These are phyloP conservation scores for Epizoanthus stellaris DNA, from an alignment of 92 coral and sea anemone genomes.

Conservation along the genomic window DNA sequence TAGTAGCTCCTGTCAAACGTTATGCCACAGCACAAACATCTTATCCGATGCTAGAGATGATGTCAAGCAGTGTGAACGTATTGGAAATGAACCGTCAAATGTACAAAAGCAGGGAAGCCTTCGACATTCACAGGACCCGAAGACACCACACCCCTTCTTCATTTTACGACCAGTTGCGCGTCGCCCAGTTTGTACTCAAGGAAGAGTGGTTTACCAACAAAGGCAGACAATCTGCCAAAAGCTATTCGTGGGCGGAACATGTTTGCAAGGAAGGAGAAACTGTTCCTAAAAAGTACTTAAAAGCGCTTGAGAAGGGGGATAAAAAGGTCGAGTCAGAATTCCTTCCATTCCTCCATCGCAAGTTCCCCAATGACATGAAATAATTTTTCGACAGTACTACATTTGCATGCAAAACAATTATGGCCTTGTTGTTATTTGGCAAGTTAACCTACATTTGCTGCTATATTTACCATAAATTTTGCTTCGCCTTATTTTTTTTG, in stretches of 20 bases:
- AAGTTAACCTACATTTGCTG: too few relatives aligned
- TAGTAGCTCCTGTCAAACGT: slow-evolving; percentile 57
- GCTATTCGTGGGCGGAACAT: slow-evolving; percentile 58
- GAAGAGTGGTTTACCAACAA: slow-evolving; percentile 49
- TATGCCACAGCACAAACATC: slow-evolving; percentile 53
- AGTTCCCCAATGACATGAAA: slow-evolving; percentile 63
- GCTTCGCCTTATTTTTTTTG: too few relatives aligned
- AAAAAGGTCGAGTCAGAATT: slow-evolving; percentile 49
- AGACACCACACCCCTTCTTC: slow-evolving; percentile 52
- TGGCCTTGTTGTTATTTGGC: too few relatives aligned
- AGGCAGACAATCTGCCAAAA: not conserved
- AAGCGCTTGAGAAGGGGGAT: slow-evolving; percentile 57
- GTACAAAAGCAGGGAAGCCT: slow-evolving; percentile 56
- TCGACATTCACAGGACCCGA: slow-evolving; percentile 54
- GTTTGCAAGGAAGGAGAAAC: slow-evolving; percentile 44
- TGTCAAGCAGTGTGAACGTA: slow-evolving; percentile 59
- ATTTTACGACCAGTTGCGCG: slow-evolving; percentile 50
- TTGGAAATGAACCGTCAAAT: slow-evolving; percentile 51
- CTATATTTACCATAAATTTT: too few relatives aligned
- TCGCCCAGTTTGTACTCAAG: slow-evolving; percentile 58
- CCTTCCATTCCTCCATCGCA: slow-evolving; percentile 46
- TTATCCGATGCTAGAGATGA: slow-evolving; percentile 53
- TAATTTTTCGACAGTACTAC: not conserved
- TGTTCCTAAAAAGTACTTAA: slow-evolving; percentile 47
- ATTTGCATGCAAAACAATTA: too few relatives aligned